Evolutionary conservation across 2,113 vertebrate species (phyloP).

Genomic region (Eptesicus fuscus): DNA sequence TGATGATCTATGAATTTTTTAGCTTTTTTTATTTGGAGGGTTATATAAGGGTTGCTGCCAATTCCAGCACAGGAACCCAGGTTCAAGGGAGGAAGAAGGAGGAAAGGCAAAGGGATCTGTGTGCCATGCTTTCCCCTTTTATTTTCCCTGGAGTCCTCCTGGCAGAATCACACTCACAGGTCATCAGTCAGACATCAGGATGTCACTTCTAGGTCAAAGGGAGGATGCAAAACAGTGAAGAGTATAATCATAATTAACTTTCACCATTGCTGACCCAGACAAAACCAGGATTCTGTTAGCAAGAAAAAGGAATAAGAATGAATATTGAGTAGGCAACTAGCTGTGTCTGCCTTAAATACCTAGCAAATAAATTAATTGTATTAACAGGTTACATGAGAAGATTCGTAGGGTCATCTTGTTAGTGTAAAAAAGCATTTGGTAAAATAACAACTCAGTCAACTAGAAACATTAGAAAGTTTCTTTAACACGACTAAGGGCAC

Average conservation of each 20-base stretch:
- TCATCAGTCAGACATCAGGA: neutral
- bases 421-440: neutral
- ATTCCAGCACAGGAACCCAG: neutral
- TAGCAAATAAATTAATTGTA: neutral
- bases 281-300: neutral
- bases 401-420: neutral
- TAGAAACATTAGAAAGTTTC: neutral
- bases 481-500: neutral
- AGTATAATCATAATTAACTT: neutral
- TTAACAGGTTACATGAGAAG: neutral
- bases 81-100: neutral
- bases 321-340: neutral
- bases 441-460: neutral
- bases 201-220: neutral
- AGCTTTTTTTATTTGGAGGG: neutral
- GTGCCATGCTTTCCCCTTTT: neutral
- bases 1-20: neutral
- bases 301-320: neutral
- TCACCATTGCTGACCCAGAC: neutral
- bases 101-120: neutral
- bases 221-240: neutral
- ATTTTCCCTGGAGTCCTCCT: neutral
- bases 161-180: neutral
- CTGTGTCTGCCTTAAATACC: neutral
- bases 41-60: neutral